Evolutionary conservation across 2,888 invertebrate genomes (phyloP).

Genomic region (Cryptocephalus moraei): DNA sequence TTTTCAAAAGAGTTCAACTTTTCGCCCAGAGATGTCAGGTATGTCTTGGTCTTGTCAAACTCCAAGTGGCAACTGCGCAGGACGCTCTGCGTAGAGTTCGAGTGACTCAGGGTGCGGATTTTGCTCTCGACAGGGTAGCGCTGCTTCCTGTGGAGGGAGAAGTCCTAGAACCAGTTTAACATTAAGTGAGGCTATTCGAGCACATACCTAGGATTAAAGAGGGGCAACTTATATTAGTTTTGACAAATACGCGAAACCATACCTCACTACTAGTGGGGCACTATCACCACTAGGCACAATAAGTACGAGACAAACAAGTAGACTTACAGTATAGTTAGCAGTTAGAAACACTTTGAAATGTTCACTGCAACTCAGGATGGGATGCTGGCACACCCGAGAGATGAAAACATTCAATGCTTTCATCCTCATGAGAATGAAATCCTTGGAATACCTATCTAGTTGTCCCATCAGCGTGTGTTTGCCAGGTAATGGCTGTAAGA

Average conservation of each 20-base stretch:
- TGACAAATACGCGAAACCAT: too few species aligned
- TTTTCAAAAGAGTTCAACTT: constrained; percentile 53
- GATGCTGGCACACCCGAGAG: constrained; percentile 55
- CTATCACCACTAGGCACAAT: too few species aligned
- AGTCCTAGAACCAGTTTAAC: constrained; percentile 41
- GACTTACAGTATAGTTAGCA: constrained; percentile 49
- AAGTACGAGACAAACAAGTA: too few species aligned
- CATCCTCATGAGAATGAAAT: constrained; percentile 58
- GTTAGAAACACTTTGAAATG: constrained; percentile 55
- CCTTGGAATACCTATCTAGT: constrained; percentile 59
- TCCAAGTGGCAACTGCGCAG: constrained; percentile 50
- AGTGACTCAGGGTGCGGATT: constrained; percentile 28
- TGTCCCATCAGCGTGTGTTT: constrained; percentile 58
- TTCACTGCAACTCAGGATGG: constrained; percentile 56
- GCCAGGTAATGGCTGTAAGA: constrained; percentile 52
- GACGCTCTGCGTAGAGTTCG: constrained; percentile 33
- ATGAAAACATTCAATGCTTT: constrained; percentile 55
- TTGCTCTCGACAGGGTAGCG: constrained; percentile 43
- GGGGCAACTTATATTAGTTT: too few species aligned
- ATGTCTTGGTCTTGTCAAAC: constrained; percentile 52
- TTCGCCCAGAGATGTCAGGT: constrained; percentile 49
- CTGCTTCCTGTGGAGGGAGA: constrained; percentile 50
- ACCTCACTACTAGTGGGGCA: too few species aligned
- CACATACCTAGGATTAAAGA: too few species aligned
- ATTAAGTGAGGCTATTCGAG: neutral